phyloP scores from a whole-genome alignment of 2,113 vertebrate genomes.

The Strix aluco region DNA sequence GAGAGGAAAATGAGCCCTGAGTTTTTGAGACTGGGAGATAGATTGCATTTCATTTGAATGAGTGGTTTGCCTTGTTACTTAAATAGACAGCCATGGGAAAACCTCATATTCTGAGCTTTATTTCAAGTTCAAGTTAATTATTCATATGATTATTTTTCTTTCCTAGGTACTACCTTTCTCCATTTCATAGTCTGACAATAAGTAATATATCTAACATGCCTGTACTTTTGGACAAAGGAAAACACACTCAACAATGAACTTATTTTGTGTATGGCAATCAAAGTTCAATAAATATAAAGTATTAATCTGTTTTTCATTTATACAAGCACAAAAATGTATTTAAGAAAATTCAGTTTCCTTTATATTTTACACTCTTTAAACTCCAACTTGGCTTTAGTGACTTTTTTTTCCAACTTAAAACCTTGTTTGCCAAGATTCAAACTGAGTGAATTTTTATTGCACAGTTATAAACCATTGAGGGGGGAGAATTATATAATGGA shows the following conservation, averaged over 20 bases:
- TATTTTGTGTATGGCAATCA: background rate
- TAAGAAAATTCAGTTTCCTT: slow-evolving; percentile 13
- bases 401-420: background rate
- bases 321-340: background rate
- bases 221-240: background rate
- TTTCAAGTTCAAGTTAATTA: slow-evolving; percentile 22
- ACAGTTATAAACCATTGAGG: slow-evolving; percentile 10
- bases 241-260: background rate
- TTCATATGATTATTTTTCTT: slow-evolving; percentile 32
- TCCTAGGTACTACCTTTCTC: background rate
- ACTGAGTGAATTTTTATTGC: slow-evolving; percentile 53
- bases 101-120: background rate
- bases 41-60: background rate
- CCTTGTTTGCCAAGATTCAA: slow-evolving; percentile 38
- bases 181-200: background rate
- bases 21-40: background rate
- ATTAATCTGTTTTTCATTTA: slow-evolving; percentile 41
- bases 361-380: slow-evolving; percentile 38
- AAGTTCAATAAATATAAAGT: slow-evolving; percentile 6
- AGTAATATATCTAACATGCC: background rate
- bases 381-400: slow-evolving; percentile 29
- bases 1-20: background rate
- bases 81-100: background rate
- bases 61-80: background rate
- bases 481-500: slow-evolving; percentile 57